Conservation (phyloP, 2,113 vertebrate genomes). For the Xenopus laevis region DNA sequence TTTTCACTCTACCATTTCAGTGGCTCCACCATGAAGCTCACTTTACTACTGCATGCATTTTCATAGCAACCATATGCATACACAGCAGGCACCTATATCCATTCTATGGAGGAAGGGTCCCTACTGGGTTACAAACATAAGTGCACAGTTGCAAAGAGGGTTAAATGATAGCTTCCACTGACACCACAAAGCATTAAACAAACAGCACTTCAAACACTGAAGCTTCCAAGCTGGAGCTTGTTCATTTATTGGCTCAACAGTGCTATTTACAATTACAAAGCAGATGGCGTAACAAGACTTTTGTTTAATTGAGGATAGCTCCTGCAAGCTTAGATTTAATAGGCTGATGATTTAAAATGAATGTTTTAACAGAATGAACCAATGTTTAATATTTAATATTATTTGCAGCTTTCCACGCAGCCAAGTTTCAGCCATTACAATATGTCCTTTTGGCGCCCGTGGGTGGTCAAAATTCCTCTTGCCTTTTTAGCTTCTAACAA, state of each 20-base stretch:
- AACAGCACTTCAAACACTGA: background rate
- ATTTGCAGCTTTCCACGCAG: background rate
- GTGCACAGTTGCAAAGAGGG: too few species aligned
- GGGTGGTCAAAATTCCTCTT: too few species aligned
- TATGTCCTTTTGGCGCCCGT: background rate
- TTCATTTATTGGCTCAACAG: background rate
- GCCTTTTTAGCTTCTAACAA: too few species aligned
- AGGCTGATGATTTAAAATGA: constrained; percentile 51
- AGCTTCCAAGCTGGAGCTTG: background rate
- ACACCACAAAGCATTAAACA: background rate
- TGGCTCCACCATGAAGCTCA: too few species aligned
- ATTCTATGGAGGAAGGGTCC: too few species aligned
- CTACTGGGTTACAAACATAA: too few species aligned
- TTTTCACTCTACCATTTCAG: too few species aligned
- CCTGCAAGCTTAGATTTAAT: constrained; percentile 44
- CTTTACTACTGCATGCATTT: too few species aligned
- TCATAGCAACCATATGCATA: too few species aligned
- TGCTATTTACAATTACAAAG: background rate
- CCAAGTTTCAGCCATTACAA: background rate
- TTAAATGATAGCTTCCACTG: too few species aligned
- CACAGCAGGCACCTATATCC: too few species aligned
- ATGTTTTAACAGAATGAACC: constrained; percentile 53
- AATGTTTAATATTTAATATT: constrained; percentile 56
- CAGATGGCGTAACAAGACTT: constrained; percentile 53
- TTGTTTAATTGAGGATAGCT: constrained; percentile 55